Base-by-base conservation (phyloP, 2,113 vertebrate species). In the Siniperca knerii region DNA sequence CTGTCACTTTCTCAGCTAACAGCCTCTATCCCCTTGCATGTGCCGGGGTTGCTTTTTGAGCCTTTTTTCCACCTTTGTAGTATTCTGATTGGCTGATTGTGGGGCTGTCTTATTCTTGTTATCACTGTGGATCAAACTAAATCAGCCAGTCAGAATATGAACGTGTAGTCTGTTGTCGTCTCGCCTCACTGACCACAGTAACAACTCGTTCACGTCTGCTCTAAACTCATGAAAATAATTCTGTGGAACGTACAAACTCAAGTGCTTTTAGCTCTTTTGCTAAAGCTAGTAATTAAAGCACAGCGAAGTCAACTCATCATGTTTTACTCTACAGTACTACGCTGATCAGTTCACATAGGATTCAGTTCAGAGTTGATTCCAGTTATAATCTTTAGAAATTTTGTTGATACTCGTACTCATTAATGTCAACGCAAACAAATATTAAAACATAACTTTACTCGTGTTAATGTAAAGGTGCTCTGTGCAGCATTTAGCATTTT, bases 71-170 rank as follows among this genome's bases (percentile, higher is more conserved):
- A 52, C 66, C 48, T 77, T 13, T 86, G 73, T 87, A 82, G 85
- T 90, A 92, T 96, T 96, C 95, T 96, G 94, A 95, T 97, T 94
- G 96, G 96, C 96, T 97, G 94, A 95, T 94, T 94, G 87, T 94
- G 84, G 95, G 94, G 92, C 81, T 82, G 79, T 93, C 84, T 92
- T 52, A 11, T 35, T 35, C 79, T 87, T 52, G n/a, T 70, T 73
- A 83, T 82, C 84, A 90, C 72, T 85, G 89, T 83, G 73, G 83
- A 87, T 89, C 75, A 40, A 50, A 52, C 62, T 46, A 71, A 84
- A 90, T 86, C 83, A 93, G 96, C 96, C 95, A 89, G 93, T 94
- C 96, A 96, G 93, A 97, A 96, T 90, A 77, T 23, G 29, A 75
- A 55, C 83, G 77, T 77, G 71, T 76, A 72, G 86, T 77, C 55